A percentile compares a stretch with the other conserved stretches of the same genome.
Conservation (phyloP, 1,140 invertebrate genomes). For the Aphelenchoides besseyi region DNA sequence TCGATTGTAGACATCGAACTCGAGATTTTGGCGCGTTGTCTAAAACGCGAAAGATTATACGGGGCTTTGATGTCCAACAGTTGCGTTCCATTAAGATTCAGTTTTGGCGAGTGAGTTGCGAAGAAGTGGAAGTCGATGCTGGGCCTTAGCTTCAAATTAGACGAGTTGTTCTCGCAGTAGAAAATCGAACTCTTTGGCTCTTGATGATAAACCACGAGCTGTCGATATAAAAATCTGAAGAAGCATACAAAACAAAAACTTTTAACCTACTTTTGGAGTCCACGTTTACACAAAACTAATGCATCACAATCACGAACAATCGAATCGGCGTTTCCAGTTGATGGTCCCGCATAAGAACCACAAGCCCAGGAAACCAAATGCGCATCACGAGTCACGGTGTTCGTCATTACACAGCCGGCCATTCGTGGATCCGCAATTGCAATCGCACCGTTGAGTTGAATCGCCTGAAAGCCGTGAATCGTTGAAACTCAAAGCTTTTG, state of each 20-base stretch:
- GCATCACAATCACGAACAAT: slow-evolving; percentile 6
- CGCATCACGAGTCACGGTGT: slow-evolving; percentile 2
- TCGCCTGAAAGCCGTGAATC: background rate
- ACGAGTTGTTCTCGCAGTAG: background rate
- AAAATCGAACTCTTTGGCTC: background rate
- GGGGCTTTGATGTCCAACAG: background rate
- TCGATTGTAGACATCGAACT: background rate
- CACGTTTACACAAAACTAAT: slow-evolving; percentile 3
- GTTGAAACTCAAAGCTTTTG: background rate
- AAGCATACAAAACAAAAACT: background rate
- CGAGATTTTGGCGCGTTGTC: background rate
- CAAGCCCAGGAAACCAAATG: background rate
- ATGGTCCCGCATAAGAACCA: slow-evolving; percentile 2
- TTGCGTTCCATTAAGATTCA: background rate
- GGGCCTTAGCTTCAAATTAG: background rate
- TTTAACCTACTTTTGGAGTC: slow-evolving; percentile 11
- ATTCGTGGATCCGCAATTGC: background rate
- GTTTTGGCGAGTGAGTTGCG: background rate
- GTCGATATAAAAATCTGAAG: background rate
- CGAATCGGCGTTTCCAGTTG: background rate
- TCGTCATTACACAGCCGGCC: background rate
- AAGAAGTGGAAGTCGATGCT: slow-evolving; percentile 4
- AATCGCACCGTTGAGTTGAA: background rate
- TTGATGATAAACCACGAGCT: background rate
- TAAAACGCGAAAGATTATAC: background rate